Evolutionary conservation across 2,888 invertebrate genomes (phyloP), one percentile per base, ranked within the genome.

Genomic region (Arge pagana): DNA sequence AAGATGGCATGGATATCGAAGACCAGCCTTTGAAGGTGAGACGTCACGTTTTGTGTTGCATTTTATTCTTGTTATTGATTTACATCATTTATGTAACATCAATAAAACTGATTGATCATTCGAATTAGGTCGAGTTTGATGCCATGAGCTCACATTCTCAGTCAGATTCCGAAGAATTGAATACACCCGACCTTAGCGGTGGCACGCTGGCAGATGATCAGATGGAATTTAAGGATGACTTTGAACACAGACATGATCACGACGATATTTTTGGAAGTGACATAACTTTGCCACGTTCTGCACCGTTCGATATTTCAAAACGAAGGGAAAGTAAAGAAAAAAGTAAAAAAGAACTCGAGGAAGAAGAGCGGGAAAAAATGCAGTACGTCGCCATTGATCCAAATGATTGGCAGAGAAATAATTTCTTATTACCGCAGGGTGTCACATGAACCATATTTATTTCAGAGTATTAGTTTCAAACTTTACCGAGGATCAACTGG

Each of bases 401-500:
- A 42, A 21, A 52, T 13, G 10, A 13, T 19, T 41, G 37, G 35
- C 10, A 4, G 8, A 2, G 13, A 19, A 8, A 43, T 41, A 41
- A 18, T 11, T 13, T 35, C 5, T 50, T 28, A 21, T 48, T 19
- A 50, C 10, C 23, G 19, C 16, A 36, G 23, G 18, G 13, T 19
- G 11, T 23, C 13, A 51, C 4, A 30, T 8, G 3, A 53, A 16
- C 21, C 26, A 37, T 50, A 52, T 61, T 55, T 52, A 55, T 81
- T 82, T 53, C 72, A 95, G 95, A 78, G 95, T 99, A 26, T 79
- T 99, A 43, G 96, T 99, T 0, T 98, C 98, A 1, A 98, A 99
- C 77, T 99, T 99, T 67, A 95, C 97, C 0, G 97, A 97, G 77
- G 97, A 97, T 65, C 99, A 99, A 74, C 78, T 99, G 48, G 94